Percentiles rank a stretch among this genome's conserved stretches.
Conservation (phyloP, 2,888 invertebrate species). For the Ptychoptera contaminata region DNA sequence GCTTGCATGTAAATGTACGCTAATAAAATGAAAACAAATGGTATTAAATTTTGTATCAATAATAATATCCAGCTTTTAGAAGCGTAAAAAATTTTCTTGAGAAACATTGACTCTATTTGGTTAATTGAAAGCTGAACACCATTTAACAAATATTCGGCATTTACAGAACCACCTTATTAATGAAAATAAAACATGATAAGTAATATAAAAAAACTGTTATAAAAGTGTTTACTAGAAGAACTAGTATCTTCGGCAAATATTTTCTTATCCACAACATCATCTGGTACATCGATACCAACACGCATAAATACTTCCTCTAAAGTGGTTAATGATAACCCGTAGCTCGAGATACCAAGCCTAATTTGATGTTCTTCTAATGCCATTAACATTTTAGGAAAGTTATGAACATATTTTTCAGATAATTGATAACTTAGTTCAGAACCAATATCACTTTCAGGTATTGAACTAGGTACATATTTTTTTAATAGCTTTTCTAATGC, state of each 20-base stretch:
- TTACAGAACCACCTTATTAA: background rate
- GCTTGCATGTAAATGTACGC: background rate
- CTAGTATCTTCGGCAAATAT: background rate
- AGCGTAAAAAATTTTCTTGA: constrained; percentile 42
- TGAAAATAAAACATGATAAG: background rate
- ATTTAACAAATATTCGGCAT: constrained; percentile 2
- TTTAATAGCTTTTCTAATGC: constrained; percentile 38
- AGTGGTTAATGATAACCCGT: constrained; percentile 66
- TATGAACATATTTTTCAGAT: constrained; percentile 38
- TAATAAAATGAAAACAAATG: constrained; percentile 18
- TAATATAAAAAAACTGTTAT: no score
- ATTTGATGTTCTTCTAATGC: constrained; percentile 43
- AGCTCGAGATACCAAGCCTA: constrained; percentile 49
- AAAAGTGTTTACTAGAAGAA: background rate
- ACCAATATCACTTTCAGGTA: constrained; percentile 48
- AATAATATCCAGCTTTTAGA: constrained; percentile 45
- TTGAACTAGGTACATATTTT: constrained; percentile 42
- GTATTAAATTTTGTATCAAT: constrained; percentile 44
- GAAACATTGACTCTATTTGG: constrained; percentile 42
- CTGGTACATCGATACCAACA: constrained; percentile 13
- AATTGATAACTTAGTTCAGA: constrained; percentile 52
- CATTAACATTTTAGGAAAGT: constrained; percentile 47
- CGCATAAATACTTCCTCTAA: constrained; percentile 76
- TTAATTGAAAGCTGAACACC: constrained; percentile 29
- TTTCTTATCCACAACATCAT: background rate